phyloP scores from a whole-genome alignment of 2,797 vertebrate genomes.

The Gadopsis bispinosus region DNA sequence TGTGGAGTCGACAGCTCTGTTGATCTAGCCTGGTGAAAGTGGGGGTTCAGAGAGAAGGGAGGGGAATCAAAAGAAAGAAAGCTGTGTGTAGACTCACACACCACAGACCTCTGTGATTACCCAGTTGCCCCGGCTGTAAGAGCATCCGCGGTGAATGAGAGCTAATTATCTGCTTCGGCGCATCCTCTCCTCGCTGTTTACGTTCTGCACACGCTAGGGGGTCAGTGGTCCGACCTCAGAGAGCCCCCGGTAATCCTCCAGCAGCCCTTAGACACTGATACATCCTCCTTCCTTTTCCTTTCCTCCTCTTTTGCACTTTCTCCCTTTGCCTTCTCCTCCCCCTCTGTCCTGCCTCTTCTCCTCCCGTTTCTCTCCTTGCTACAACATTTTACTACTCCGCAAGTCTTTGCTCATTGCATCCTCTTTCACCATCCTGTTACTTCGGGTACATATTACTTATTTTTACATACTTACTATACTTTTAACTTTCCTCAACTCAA shows the following conservation, averaged over 20 bases:
- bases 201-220: conserved; percentile 88
- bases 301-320: conserved; percentile 71
- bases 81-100: conserved; percentile 74
- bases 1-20: conserved; percentile 68
- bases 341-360: conserved; percentile 60
- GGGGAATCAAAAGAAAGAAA: conserved; percentile 18
- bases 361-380: conserved; percentile 33
- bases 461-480: background rate
- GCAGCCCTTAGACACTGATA: conserved; percentile 84
- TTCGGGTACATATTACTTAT: background rate
- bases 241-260: conserved; percentile 83
- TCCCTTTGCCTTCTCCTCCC: conserved; percentile 63
- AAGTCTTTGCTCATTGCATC: conserved; percentile 47
- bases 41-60: background rate
- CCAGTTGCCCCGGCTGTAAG: conserved; percentile 83
- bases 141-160: conserved; percentile 83
- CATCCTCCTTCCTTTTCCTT: conserved; percentile 82
- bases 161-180: conserved; percentile 90
- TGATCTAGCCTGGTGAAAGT: conserved; percentile 51
- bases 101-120: conserved; percentile 83
- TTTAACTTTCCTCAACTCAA: conserved; percentile 9
- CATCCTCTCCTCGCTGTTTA: conserved; percentile 90
- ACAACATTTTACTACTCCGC: conserved; percentile 67
- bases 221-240: conserved; percentile 89
- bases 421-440: conserved; percentile 17